Evolutionary conservation across 2,888 invertebrate species (phyloP).

Genomic region (Bombylius discolor): DNA sequence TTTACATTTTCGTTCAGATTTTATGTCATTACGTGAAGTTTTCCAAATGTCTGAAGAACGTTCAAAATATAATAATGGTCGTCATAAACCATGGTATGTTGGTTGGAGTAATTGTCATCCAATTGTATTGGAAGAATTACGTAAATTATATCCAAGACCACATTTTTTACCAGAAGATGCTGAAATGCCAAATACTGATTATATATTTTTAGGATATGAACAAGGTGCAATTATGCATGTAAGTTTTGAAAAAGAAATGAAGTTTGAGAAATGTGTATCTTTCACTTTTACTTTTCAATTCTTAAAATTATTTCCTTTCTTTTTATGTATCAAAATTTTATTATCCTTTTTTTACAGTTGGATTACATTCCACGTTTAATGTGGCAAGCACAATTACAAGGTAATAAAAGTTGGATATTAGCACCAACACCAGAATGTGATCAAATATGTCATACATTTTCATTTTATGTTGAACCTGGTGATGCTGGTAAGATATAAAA

Average conservation of each 20-base stretch:
- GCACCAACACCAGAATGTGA: constrained; percentile 83
- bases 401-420: constrained; percentile 73
- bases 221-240: constrained; percentile 86
- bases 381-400: constrained; percentile 86
- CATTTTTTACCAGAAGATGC: constrained; percentile 78
- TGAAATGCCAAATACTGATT: constrained; percentile 79
- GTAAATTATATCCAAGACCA: constrained; percentile 65
- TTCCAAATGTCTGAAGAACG: constrained; percentile 59
- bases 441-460: constrained; percentile 54
- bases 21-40: constrained; percentile 61
- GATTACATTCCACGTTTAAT: constrained; percentile 83
- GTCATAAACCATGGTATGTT: constrained; percentile 71
- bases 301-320: too few relatives aligned
- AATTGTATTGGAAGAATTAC: constrained; percentile 56
- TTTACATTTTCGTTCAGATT: constrained; percentile 71
- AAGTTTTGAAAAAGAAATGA: constrained; percentile 28
- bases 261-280: neutral
- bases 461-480: constrained; percentile 69
- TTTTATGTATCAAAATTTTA: neutral
- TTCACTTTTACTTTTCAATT: too few relatives aligned
- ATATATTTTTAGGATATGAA: constrained; percentile 84
- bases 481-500: constrained; percentile 55
- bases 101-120: constrained; percentile 89
- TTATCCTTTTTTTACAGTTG: constrained; percentile 43
- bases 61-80: constrained; percentile 41